A percentile compares a stretch with the other conserved stretches of the same genome.
phyloP scores from a whole-genome alignment of 2,113 vertebrate genomes.

The Scomber japonicus region DNA sequence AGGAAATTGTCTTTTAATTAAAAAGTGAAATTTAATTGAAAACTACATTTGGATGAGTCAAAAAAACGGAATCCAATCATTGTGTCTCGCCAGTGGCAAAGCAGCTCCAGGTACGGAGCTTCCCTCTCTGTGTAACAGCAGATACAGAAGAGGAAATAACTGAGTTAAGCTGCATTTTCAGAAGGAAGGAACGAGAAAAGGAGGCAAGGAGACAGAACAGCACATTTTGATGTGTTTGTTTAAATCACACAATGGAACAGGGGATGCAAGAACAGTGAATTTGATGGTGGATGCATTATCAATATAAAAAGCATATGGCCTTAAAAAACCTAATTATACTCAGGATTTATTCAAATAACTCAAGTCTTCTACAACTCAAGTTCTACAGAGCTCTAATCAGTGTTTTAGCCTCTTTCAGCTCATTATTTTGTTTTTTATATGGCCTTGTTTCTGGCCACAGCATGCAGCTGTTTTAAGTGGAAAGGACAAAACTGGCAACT shows the following conservation, averaged over 20 bases:
- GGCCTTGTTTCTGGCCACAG: too few species aligned
- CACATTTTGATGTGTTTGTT: neutral
- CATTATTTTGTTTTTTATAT: too few species aligned
- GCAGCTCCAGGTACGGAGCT: conserved; percentile 11
- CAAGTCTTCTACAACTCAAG: too few species aligned
- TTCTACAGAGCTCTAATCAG: too few species aligned
- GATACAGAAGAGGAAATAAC: neutral
- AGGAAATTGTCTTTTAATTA: conserved; percentile 38
- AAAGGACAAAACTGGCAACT: too few species aligned
- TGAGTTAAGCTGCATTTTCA: neutral
- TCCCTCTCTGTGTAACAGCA: neutral
- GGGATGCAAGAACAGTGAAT: too few species aligned
- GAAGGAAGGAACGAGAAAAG: neutral
- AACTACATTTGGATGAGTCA: neutral
- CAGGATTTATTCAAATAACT: too few species aligned
- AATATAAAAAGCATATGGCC: too few species aligned
- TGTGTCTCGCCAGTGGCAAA: conserved; percentile 3
- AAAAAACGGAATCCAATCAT: neutral
- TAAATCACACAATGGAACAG: neutral
- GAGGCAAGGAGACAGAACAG: neutral
- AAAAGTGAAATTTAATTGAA: conserved; percentile 22
- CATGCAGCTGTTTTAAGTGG: too few species aligned
- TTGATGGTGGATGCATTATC: too few species aligned
- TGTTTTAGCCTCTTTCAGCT: too few species aligned
- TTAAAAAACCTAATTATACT: too few species aligned